phyloP scores from a whole-genome alignment of 2,113 vertebrate species.

The Casuarius casuarius region DNA sequence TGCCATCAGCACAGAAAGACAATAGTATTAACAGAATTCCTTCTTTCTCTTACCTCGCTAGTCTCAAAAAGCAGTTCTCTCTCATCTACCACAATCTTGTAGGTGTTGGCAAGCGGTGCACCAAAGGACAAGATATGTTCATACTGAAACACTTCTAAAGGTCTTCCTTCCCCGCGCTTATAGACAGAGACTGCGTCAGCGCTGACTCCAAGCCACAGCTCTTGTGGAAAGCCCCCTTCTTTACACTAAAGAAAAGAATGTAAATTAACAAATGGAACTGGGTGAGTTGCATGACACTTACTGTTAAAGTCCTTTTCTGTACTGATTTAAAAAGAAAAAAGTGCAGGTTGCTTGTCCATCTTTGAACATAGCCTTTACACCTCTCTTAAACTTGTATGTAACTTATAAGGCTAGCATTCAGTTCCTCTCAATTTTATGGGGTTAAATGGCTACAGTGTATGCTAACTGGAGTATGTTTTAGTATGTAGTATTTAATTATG shows the following conservation, averaged over 20 bases:
- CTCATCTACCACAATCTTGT: constrained; percentile 94
- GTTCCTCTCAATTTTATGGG: not conserved
- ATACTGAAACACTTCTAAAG: constrained; percentile 92
- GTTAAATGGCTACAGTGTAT: not conserved
- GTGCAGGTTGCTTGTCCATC: not conserved
- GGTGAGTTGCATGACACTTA: not conserved
- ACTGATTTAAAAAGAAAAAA: not conserved
- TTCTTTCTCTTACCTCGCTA: constrained; percentile 82
- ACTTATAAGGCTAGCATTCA: not conserved
- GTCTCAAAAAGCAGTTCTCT: constrained; percentile 94
- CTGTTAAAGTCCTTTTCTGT: not conserved
- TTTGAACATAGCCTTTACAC: not conserved
- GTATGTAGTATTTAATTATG: not conserved
- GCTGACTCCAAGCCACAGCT: constrained; percentile 94
- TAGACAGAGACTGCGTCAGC: constrained; percentile 93
- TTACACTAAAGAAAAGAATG: constrained; percentile 77
- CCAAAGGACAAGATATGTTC: constrained; percentile 96
- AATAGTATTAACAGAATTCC: not conserved
- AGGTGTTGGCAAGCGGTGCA: constrained; percentile 89
- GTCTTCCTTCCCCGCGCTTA: constrained; percentile 91
- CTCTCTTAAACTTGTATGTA: not conserved
- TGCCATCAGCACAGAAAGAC: not conserved
- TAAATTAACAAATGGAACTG: not conserved
- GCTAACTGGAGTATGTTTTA: not conserved
- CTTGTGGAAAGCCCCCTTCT: constrained; percentile 89